Base-by-base conservation (phyloP, 2,888 invertebrate genomes). In the Pegoplata infirma region DNA sequence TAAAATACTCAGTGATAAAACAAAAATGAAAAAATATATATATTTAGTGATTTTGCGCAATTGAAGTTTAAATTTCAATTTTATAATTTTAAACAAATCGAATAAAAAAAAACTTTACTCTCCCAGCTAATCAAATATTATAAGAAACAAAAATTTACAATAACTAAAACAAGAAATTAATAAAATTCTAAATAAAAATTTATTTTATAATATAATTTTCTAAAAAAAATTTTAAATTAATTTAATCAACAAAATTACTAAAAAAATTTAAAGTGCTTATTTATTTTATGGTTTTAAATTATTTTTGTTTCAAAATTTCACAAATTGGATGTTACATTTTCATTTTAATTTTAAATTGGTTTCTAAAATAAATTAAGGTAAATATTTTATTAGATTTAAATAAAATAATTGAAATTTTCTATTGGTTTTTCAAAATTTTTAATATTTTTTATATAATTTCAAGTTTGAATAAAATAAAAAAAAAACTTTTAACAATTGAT, bases 41-140 rank as follows among this genome's bases (percentile, higher is more conserved):
- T n/a, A 47, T 25, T 4, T 64, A 59, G 69, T 61, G 61, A 76
- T 14, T 32, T 25, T 83, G 83, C 83, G 83, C 83, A 83, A 69
- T 80, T 81, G 69, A 56, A 76, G 61, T 81, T 81, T 81, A 77
- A 81, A 82, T 32, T 46, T 46, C 40, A 25, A 28, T 72, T 63
- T 69, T 53, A 16, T 47, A 25, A 28, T 72, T 63, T 69, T 53
- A 16, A 69, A 32, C 25, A 63, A 63, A 61, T 67, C n/a, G 36
- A 58, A 61, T 55, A 53, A 36, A 14, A 63, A 77, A 73, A 46
- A 58, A 28, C 28, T 51, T 36, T 58, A 40, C 10, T 36, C 23
- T 28, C 46, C 1, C 8, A 68, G 19, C 21, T 44, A 51, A 49
- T 14, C 7, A 55, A 56, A 73, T 23, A 14, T 32, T 32, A 10